A percentile compares a stretch with the other conserved stretches of the same genome.
Conservation (phyloP, 2,797 vertebrate species). For the Malurus leucopterus region DNA sequence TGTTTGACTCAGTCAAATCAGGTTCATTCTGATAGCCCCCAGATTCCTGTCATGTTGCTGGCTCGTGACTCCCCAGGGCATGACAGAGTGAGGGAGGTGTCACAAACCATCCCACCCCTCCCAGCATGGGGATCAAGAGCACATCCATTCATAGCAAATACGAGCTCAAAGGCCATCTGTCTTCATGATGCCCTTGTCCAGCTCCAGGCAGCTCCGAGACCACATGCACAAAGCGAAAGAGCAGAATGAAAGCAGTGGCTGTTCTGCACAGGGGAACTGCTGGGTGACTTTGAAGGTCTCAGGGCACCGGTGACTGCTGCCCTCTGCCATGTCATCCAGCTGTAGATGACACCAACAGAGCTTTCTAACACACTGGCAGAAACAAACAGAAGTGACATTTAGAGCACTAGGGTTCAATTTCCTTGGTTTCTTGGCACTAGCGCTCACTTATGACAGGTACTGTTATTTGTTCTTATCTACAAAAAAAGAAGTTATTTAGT, state of each 20-base stretch:
- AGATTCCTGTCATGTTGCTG: background rate
- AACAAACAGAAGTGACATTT: background rate
- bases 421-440: background rate
- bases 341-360: background rate
- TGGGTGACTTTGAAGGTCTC: too few species aligned
- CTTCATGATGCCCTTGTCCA: accelerated
- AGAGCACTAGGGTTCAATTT: background rate
- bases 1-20: background rate
- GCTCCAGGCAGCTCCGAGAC: background rate
- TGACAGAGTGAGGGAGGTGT: background rate
- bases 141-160: background rate
- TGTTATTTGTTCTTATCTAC: background rate
- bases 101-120: background rate
- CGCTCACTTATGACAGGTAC: background rate
- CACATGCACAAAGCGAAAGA: accelerated
- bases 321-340: background rate
- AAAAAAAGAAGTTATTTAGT: background rate
- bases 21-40: background rate
- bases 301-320: background rate
- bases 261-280: background rate
- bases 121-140: background rate
- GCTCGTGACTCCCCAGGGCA: accelerated
- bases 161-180: background rate
- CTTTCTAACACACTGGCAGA: background rate
- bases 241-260: accelerated